Evolutionary conservation across 2,113 vertebrate genomes (phyloP), one percentile per base, ranked within the genome.

Genomic region (Natator depressus): DNA sequence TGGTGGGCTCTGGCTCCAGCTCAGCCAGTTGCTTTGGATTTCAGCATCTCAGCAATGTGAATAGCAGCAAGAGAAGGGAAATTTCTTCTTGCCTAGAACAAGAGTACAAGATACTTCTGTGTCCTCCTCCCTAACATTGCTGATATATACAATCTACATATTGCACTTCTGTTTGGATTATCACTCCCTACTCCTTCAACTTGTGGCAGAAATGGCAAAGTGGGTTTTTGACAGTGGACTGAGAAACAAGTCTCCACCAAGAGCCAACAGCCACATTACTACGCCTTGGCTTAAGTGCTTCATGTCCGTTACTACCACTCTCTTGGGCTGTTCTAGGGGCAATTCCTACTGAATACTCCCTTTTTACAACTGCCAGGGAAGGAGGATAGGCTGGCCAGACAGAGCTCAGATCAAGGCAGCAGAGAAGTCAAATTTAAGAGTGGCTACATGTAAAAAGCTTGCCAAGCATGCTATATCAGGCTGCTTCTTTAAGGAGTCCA

Each of bases 121-220:
- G n/a, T 17, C 35, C 16, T 38, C 35, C 35, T 16, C 62, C 31
- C 62, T 19, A 10, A n/a, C 17, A 12, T 5, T 88, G 46, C 35
- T 46, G 38, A 35, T 2, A 2, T 0, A 2, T 9, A 47, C 14
- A 3, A 7, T 53, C 10, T 55, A 27, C n/a, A 42, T 42, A n/a
- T 76, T 76, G 10, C 38, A 47, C 24, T 78, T 72, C 65, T 69
- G n/a, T 38, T 47, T 42, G 25, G 7, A 55, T 25, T 79, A n/a
- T 3, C 6, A 47, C 1, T 22, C 16, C 8, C 2, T n/a, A 14
- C 62, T 90, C 24, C 51, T 59, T 27, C 7, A 8, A 69, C 35
- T 69, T n/a, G 10, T 0, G 1, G 29, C 42, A 65, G 0, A 25
- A 80, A 50, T 0, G 42, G 76, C 59, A 93, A 75, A n/a, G 5